A percentile compares a stretch with the other conserved stretches of the same genome.
phyloP scores from a whole-genome alignment of 2,888 invertebrate species.

The Drosophila leonis region DNA sequence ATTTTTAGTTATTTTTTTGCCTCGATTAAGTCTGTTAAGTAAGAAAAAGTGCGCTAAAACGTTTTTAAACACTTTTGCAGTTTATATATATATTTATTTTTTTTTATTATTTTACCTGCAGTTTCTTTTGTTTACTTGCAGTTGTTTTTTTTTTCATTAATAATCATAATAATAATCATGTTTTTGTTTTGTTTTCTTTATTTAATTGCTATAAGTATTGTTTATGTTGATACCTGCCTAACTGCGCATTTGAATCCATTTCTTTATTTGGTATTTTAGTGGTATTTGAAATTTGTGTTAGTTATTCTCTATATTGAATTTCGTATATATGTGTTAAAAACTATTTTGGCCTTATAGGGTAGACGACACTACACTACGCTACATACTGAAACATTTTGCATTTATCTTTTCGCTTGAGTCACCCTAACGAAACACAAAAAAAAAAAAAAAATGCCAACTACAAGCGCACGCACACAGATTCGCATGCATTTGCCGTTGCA shows the following conservation, averaged over 20 bases:
- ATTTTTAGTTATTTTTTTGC: conserved; percentile 14
- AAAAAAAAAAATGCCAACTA: conserved; percentile 30
- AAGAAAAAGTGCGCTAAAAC: conserved; percentile 72
- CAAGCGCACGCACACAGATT: neutral
- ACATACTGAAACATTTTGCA: conserved; percentile 46
- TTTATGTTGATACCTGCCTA: conserved; percentile 62
- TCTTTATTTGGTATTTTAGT: conserved; percentile 48
- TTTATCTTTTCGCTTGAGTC: conserved; percentile 3
- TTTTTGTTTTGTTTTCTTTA: conserved; percentile 23
- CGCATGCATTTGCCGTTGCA: conserved; percentile 34
- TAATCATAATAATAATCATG: conserved; percentile 38
- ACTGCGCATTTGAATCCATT: conserved; percentile 32
- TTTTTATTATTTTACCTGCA: neutral
- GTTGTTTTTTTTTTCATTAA: conserved; percentile 54
- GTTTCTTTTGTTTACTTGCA: conserved; percentile 35
- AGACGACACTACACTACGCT: conserved; percentile 56
- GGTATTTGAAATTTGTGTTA: conserved; percentile 10
- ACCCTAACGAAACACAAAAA: conserved; percentile 34
- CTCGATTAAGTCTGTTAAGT: conserved; percentile 59
- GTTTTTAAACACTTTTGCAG: conserved; percentile 49
- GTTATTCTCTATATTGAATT: conserved; percentile 51
- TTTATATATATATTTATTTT: conserved; percentile 6
- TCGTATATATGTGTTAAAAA: conserved; percentile 61
- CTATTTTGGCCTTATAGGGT: conserved; percentile 76
- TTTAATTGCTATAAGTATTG: conserved; percentile 69